Evolutionary conservation across 2,888 invertebrate species (phyloP).

Genomic region (Acheta domesticus): DNA sequence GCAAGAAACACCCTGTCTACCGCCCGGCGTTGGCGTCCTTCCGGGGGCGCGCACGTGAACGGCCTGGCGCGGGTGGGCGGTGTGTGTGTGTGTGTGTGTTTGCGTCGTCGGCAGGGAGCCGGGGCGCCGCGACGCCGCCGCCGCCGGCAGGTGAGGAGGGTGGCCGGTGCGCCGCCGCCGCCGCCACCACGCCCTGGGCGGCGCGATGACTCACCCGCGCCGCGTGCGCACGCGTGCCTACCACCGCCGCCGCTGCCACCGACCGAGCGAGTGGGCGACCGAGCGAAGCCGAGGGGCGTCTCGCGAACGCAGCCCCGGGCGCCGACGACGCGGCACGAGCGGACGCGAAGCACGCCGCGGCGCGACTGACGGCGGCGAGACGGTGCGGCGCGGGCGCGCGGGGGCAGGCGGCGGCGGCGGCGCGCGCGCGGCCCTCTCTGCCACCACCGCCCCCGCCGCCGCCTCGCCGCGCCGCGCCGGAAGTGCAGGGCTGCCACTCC

Average conservation of each 20-base stretch:
- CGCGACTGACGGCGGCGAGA: neutral
- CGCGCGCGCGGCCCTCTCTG: neutral
- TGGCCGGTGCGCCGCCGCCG: neutral
- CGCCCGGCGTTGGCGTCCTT: neutral
- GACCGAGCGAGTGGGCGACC: neutral
- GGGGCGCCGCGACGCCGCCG: neutral
- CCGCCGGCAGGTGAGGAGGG: neutral
- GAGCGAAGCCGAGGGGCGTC: neutral
- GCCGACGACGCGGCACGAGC: slow-evolving; percentile 18
- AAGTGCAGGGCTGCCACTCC: neutral
- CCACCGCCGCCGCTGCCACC: neutral
- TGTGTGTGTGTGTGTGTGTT: neutral
- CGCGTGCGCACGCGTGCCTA: neutral
- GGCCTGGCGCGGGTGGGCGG: neutral
- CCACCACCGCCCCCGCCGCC: neutral
- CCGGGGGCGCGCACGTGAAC: neutral
- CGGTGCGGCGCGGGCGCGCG: neutral
- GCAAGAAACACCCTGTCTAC: neutral
- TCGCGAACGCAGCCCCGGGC: neutral
- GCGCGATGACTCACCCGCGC: neutral
- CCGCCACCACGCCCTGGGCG: slow-evolving; percentile 9
- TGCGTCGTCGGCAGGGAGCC: neutral
- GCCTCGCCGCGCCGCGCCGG: neutral
- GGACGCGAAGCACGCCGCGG: slow-evolving; percentile 4
- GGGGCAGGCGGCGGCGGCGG: neutral